Evolutionary conservation across 2,113 vertebrate genomes (phyloP), one percentile per base, ranked within the genome.

Genomic region (Panurus biarmicus): DNA sequence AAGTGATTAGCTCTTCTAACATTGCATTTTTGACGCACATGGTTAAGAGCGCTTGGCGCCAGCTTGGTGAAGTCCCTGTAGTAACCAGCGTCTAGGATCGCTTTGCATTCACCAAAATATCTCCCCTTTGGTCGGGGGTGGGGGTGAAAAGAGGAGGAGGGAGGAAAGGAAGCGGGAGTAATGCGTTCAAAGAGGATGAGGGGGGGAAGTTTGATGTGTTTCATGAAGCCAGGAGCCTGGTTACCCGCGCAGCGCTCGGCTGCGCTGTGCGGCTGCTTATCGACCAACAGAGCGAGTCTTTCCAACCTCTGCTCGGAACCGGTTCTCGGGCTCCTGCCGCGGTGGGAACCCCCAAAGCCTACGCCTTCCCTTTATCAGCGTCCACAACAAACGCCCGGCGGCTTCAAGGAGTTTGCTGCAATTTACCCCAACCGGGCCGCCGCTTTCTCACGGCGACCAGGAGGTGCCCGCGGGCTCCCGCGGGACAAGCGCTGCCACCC

Each of bases 11-110:
- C 96, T 96, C 94, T 90, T 95, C 96, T 96, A 97, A 96, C 97
- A 94, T 96, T 93, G 96, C 96, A 93, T 97, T 97, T 98, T 97
- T 97, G 97, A 97, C 96, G 97, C 97, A 97, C 97, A 97, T 94
- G 97, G 95, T 96, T 97, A 97, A 98, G 98, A 98, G 97, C 93
- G 87, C 94, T 96, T 97, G 98, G 98, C 98, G 97, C 98, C 98
- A 96, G 98, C 65, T 91, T 94, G 78, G 87, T 96, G 96, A 96
- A 96, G 89, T 96, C 96, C 96, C 97, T 91, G 90, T 79, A 96
- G 96, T 95, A 97, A 89, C 94, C 94, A 84, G 94, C 94, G 97
- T 94, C 97, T 96, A 85, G 93, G 95, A 96, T 94, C 90, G 72
- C 93, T 96, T 87, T 95, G 93, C 96, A 67, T 91, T 95, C 92